Conservation (phyloP, 2,888 invertebrate genomes). For the Ornithoptera priamus region DNA sequence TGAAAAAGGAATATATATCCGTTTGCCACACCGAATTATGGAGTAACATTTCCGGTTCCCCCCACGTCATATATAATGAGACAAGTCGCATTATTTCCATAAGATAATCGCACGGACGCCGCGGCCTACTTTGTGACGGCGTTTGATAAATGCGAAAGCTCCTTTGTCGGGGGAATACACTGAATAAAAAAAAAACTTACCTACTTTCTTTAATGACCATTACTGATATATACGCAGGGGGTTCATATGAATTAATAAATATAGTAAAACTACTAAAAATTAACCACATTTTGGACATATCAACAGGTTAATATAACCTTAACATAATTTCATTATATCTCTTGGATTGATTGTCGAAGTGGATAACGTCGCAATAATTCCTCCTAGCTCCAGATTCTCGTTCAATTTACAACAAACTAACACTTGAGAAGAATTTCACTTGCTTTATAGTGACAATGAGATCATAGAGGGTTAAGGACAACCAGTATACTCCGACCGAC, state of each 20-base stretch:
- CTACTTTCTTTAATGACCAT: slow-evolving; percentile 17
- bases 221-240: not conserved
- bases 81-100: slow-evolving; percentile 10
- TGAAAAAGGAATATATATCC: not conserved
- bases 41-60: slow-evolving; percentile 4
- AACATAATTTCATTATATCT: too few relatives aligned
- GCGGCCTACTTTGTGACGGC: slow-evolving; percentile 25
- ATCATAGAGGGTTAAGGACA: too few relatives aligned
- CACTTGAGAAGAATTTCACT: too few relatives aligned
- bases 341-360: too few relatives aligned
- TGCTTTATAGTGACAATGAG: too few relatives aligned
- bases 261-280: not conserved
- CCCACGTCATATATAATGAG: slow-evolving; percentile 8
- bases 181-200: slow-evolving; percentile 6
- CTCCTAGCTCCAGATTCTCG: too few relatives aligned
- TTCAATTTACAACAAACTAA: too few relatives aligned
- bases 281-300: too few relatives aligned
- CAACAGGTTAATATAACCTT: too few relatives aligned
- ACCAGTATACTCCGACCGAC: too few relatives aligned
- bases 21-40: not conserved
- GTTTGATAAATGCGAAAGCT: slow-evolving; percentile 25
- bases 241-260: not conserved
- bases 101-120: slow-evolving; percentile 19
- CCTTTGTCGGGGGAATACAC: slow-evolving; percentile 5
- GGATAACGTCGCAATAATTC: too few relatives aligned